These are phyloP conservation scores for Hoplodrina ambigua DNA, from an alignment of 2,888 invertebrate species.

Conservation along the genomic window DNA sequence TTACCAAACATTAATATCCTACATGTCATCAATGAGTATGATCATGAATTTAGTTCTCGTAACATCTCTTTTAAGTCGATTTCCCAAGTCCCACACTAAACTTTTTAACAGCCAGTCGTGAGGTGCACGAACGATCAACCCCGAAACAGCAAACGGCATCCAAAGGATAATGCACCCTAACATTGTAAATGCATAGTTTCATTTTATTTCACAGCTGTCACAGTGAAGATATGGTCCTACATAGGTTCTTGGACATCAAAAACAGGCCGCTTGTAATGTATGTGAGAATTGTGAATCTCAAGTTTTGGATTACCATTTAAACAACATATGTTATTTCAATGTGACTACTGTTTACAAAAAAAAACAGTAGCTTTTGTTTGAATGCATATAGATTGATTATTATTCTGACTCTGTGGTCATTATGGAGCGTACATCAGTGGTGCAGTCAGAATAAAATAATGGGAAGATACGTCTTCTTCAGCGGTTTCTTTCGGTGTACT, in stretches of 20 bases:
- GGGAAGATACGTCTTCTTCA: constrained; percentile 18
- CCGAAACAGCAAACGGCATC: constrained; percentile 11
- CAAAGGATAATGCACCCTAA: constrained; percentile 38
- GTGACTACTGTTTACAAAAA: constrained; percentile 75
- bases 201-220: constrained; percentile 34
- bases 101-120: constrained; percentile 50
- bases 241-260: constrained; percentile 63
- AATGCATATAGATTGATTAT: constrained; percentile 70
- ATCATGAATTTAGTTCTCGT: constrained; percentile 10
- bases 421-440: constrained; percentile 26
- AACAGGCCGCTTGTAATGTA: constrained; percentile 76
- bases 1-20: background rate
- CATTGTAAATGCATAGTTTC: background rate
- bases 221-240: constrained; percentile 31
- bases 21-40: background rate
- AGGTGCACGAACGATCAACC: constrained; percentile 58
- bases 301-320: constrained; percentile 74
- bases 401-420: constrained; percentile 57
- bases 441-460: constrained; percentile 24
- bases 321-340: constrained; percentile 73
- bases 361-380: constrained; percentile 70
- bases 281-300: constrained; percentile 75
- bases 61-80: constrained; percentile 3
- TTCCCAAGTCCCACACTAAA: constrained; percentile 44
- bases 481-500: background rate